Evolutionary conservation across 1,140 invertebrate species (phyloP), one percentile per base, ranked within the genome.

Genomic region (Melitaea cinxia): DNA sequence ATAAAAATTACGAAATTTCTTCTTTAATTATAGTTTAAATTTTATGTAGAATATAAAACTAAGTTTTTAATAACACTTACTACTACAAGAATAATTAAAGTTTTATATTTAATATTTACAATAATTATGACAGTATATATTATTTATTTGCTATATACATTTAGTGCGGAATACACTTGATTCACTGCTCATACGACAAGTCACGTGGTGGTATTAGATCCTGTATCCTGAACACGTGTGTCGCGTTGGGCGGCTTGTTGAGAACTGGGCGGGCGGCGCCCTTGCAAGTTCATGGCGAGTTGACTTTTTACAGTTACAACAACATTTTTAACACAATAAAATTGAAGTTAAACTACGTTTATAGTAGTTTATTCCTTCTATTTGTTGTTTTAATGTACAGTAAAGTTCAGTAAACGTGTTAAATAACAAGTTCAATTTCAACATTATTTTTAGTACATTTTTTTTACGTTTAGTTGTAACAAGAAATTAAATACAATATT

Each of bases 261-360:
- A 76, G 70, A 72, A 89, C 87, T 88, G 84, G 85, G 82, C 80
- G 83, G 81, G 80, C 81, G 82, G 76, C 61, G 83, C 83, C 87
- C 82, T 88, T 83, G 78, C 81, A 73, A 88, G 87, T 89, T 89
- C 87, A 88, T 76, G 82, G 81, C 72, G 75, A 83, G 37, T 70
- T 76, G 50, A 52, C 35, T 66, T 66, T 61, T 62, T 47, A 57
- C 45, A 45, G 50, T 49, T 24, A 55, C 57, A 37, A 56, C 23
- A 35, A 39, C 33, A 64, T 64, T 56, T 64, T 64, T 19, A 53
- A 62, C 50, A 35, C 30, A 39, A 45, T 64, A 19, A 42, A 57
- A 45, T 64, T 12, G 42, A 57, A 58, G 9, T 35, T 15, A 42
- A 61, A 45, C 26, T 50, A 64, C 47, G 54, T 57, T 64, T 37